Evolutionary conservation across 2,113 vertebrate genomes (phyloP).

Genomic region (Rhegmatorhina hoffmannsi): DNA sequence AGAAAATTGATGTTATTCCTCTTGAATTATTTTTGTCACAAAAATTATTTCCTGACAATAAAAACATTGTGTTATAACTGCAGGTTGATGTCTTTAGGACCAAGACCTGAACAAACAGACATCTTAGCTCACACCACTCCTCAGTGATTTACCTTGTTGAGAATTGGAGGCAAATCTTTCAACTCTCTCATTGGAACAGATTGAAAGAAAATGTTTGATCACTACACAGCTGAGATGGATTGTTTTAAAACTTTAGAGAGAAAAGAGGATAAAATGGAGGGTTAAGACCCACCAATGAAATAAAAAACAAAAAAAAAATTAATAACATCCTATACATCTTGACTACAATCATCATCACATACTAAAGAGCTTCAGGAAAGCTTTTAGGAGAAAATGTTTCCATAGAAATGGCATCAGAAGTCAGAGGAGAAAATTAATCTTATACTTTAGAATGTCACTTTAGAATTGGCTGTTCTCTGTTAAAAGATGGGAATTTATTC

Average conservation of each 20-base stretch:
- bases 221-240: neutral
- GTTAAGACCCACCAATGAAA: neutral
- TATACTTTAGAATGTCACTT: neutral
- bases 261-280: neutral
- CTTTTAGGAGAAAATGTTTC: neutral
- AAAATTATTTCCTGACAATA: neutral
- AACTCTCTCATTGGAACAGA: neutral
- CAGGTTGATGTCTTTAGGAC: neutral
- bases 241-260: neutral
- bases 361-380: neutral
- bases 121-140: neutral
- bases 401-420: neutral
- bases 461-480: neutral
- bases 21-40: neutral
- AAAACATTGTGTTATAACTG: neutral
- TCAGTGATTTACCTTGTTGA: neutral
- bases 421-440: neutral
- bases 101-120: neutral
- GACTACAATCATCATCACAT: neutral
- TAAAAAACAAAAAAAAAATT: too few species aligned
- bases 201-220: neutral
- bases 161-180: neutral
- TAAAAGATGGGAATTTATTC: neutral
- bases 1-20: neutral
- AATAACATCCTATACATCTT: neutral